Evolutionary conservation across 2,113 vertebrate genomes (phyloP).

Genomic region (Rhinolophus ferrumequinum): DNA sequence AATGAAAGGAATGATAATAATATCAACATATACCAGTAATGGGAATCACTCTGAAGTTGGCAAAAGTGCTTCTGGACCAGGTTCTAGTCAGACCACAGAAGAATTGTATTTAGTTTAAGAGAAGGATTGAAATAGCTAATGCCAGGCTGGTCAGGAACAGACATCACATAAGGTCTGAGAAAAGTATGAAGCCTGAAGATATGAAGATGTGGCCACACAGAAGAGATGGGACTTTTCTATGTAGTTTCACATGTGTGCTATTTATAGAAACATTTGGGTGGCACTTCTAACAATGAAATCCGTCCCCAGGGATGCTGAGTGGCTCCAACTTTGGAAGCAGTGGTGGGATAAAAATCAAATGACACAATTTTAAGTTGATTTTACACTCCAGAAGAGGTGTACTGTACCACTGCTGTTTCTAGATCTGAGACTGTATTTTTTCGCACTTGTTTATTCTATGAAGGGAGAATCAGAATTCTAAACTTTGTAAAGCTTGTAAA

Average conservation of each 20-base stretch:
- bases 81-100: background rate
- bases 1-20: background rate
- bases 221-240: background rate
- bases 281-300: background rate
- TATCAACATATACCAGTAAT: background rate
- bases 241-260: background rate
- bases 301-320: background rate
- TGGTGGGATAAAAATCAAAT: background rate
- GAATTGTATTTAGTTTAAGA: background rate
- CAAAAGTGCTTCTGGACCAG: background rate
- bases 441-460: background rate
- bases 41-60: background rate
- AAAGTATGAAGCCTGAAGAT: background rate
- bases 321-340: background rate
- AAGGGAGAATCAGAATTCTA: background rate
- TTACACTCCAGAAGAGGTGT: background rate
- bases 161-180: background rate
- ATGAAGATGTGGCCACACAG: background rate
- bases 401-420: background rate
- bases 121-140: background rate
- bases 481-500: conserved; percentile 9
- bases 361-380: background rate
- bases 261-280: background rate
- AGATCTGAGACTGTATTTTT: background rate
- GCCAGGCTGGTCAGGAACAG: background rate